These are phyloP conservation scores for Diphyllodes magnificus DNA, from an alignment of 2,113 vertebrate genomes.

Conservation along the genomic window DNA sequence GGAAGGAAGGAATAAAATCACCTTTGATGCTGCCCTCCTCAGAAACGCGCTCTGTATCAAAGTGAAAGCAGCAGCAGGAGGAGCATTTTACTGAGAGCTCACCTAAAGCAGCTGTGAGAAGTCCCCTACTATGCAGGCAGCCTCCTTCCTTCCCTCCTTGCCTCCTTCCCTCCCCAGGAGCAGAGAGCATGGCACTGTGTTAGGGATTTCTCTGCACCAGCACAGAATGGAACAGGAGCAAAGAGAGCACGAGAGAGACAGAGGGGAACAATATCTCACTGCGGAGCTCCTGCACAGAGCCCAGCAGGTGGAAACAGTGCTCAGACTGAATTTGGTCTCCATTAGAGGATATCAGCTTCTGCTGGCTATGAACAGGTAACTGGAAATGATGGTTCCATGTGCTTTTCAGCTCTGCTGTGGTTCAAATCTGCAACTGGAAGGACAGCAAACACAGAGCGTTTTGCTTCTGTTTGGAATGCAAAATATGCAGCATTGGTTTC, in stretches of 20 bases:
- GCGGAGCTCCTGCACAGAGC: not conserved
- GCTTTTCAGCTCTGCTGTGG: not conserved
- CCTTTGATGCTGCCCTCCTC: not conserved
- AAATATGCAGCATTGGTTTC: not conserved
- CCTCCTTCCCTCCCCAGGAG: not conserved
- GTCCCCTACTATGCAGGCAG: not conserved
- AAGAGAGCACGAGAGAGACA: not conserved
- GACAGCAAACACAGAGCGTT: not conserved
- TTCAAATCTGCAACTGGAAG: not conserved
- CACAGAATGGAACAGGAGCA: not conserved
- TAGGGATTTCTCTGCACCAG: rapidly evolving
- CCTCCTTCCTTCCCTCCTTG: not conserved
- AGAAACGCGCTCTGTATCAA: rapidly evolving
- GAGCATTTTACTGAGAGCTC: not conserved
- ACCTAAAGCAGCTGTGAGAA: not conserved
- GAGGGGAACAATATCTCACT: not conserved
- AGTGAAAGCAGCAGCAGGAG: not conserved
- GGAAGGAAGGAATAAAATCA: not conserved
- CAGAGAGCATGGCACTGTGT: not conserved
- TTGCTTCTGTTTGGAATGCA: not conserved
- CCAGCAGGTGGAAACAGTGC: not conserved
- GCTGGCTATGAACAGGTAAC: not conserved
- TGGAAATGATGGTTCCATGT: not conserved
- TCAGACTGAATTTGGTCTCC: not conserved
- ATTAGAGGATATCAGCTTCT: not conserved